Conservation (phyloP, 2,797 vertebrate genomes). For the Potorous gilbertii region DNA sequence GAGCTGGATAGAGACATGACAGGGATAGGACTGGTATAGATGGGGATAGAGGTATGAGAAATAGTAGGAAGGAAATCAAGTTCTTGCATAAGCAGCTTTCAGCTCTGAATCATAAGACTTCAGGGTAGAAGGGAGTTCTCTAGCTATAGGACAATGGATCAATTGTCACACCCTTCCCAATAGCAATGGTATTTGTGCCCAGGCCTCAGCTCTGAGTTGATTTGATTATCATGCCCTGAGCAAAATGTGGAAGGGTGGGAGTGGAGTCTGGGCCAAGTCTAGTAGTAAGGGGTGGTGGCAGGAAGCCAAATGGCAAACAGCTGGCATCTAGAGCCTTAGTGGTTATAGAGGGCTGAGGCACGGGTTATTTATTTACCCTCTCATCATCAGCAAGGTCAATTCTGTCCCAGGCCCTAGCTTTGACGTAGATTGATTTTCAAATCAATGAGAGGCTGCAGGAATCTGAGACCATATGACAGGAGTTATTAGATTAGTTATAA, state of each 20-base stretch:
- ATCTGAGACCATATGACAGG: background rate
- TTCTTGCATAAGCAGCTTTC: background rate
- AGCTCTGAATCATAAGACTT: background rate
- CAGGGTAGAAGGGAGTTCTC: fast-evolving
- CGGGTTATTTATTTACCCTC: background rate
- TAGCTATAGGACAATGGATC: background rate
- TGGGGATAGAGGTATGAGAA: background rate
- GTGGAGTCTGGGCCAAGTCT: background rate
- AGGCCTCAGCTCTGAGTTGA: background rate
- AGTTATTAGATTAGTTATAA: background rate
- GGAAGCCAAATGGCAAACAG: background rate
- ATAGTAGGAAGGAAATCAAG: background rate
- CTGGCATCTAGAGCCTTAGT: background rate
- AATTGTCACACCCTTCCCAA: background rate
- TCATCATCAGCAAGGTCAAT: background rate
- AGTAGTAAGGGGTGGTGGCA: background rate
- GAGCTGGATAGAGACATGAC: background rate
- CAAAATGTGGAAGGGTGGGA: background rate
- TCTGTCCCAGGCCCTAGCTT: background rate
- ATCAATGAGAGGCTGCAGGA: background rate
- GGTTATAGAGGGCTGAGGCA: background rate
- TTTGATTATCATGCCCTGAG: background rate
- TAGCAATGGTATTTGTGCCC: background rate
- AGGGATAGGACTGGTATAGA: background rate
- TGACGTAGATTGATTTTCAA: background rate